phyloP scores from a whole-genome alignment of 2,888 invertebrate genomes.

The Anodontia alba region DNA sequence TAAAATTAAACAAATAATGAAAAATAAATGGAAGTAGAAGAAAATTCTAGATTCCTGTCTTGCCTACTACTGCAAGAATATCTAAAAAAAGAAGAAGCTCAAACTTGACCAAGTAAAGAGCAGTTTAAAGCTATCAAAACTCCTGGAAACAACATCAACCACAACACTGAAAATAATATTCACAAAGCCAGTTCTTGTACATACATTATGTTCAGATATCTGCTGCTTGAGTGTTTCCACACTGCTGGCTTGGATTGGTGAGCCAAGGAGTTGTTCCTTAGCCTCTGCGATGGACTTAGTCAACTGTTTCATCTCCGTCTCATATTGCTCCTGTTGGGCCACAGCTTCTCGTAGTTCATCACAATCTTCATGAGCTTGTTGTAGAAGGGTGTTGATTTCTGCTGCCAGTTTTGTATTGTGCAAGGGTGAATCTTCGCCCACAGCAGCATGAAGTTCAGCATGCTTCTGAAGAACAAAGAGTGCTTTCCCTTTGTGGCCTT shows the following conservation, averaged over 20 bases:
- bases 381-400: conserved; percentile 75
- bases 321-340: conserved; percentile 75
- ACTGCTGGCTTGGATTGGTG: conserved; percentile 74
- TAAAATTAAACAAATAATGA: no score
- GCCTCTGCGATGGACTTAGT: conserved; percentile 74
- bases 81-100: no score
- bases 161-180: not conserved
- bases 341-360: conserved; percentile 71
- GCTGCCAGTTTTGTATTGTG: conserved; percentile 65
- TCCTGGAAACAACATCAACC: conserved; percentile 4
- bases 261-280: conserved; percentile 72
- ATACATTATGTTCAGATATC: conserved; percentile 77
- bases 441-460: conserved; percentile 62
- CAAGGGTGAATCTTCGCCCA: conserved; percentile 51
- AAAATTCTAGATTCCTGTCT: no score
- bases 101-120: no score
- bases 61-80: no score
- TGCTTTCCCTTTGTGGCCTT: conserved; percentile 72
- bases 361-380: conserved; percentile 70
- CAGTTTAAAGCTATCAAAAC: not conserved
- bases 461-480: conserved; percentile 68
- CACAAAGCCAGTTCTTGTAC: conserved; percentile 48
- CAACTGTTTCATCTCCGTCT: conserved; percentile 72
- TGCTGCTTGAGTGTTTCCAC: conserved; percentile 78
- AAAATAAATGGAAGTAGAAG: no score